Evolutionary conservation across 2,797 vertebrate genomes (phyloP), one percentile per base, ranked within the genome.

Genomic region (Limnodromus scolopaceus): DNA sequence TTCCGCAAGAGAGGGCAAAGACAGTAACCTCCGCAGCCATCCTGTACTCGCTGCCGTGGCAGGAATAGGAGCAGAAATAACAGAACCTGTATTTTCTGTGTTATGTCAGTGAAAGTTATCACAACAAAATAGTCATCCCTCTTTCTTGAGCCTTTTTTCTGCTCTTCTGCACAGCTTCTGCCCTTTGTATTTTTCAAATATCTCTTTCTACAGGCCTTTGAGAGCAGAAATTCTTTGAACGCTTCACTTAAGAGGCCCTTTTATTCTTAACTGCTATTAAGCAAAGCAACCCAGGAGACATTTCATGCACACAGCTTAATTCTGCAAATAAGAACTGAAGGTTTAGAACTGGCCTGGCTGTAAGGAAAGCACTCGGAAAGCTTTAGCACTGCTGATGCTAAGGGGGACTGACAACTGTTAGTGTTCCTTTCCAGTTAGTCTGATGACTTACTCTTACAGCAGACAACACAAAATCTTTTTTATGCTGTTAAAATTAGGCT

Each of bases 401-500:
- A 95, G 45, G 38, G 18, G 16, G 63, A 80, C 13, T 39, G 95
- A 96, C 93, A 96, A 87, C 54, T 55, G 66, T 57, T 70, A 24
- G 58, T 7, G 20, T 11, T 88, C 74, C 83, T 70, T 90, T 70
- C 66, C 57, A 72, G 58, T 91, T 86, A 87, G 41, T 65, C 76
- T 55, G 49, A 92, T 75, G 23, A 75, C n/a, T 86, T 77, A 74
- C n/a, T 80, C 61, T 30, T 28, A 25, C 0, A 74, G 41, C 38
- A 70, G 48, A 80, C 54, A 86, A 51, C 19, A 61, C 1, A 1
- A 68, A 72, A 49, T 34, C 18, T 30, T 58, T 34, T 54, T 41
- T 24, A 36, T 0, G 3, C 32, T 53, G 25, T 57, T 82, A 54
- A 60, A 69, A 69, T 15, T 16, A 19, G 12, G 17, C 27, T 84